These are phyloP conservation scores for Ivindomyrus marchei DNA, from an alignment of 2,113 vertebrate species.

Conservation along the genomic window DNA sequence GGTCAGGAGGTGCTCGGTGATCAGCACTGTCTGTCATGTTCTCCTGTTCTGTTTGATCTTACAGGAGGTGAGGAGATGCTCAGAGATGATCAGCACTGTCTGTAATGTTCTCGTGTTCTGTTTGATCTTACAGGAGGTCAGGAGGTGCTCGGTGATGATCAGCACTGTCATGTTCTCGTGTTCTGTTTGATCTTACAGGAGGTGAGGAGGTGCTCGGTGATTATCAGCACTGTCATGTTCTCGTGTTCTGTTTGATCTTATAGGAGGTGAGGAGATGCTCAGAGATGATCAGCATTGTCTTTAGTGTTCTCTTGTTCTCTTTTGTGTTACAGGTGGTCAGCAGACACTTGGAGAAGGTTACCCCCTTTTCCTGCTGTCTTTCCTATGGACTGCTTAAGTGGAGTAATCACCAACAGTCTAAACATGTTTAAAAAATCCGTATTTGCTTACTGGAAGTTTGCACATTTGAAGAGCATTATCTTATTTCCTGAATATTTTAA, in stretches of 20 bases:
- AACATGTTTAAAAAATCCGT: not conserved
- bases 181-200: constrained; percentile 10
- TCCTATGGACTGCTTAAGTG: not conserved
- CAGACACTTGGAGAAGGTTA: constrained; percentile 37
- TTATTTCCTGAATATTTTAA: not conserved
- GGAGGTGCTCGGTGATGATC: constrained; percentile 33
- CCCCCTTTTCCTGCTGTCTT: constrained; percentile 22
- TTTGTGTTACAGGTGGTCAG: constrained; percentile 19
- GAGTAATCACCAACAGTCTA: not conserved
- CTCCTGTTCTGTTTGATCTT: not conserved
- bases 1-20: constrained; percentile 35
- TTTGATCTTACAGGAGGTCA: not conserved
- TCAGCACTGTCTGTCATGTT: constrained; percentile 36
- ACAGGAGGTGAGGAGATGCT: constrained; percentile 32
- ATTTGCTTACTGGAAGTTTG: not conserved
- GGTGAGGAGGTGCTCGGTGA: constrained; percentile 27
- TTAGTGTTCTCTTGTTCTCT: not conserved
- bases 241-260: not conserved
- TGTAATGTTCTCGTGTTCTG: not conserved
- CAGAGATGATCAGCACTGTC: constrained; percentile 32
- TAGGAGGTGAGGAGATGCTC: not conserved
- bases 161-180: constrained; percentile 27
- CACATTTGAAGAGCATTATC: not conserved
- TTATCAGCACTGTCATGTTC: constrained; percentile 34
- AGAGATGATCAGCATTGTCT: constrained; percentile 22